Base-by-base conservation (phyloP, 2,113 vertebrate genomes). In the Lathamus discolor region DNA sequence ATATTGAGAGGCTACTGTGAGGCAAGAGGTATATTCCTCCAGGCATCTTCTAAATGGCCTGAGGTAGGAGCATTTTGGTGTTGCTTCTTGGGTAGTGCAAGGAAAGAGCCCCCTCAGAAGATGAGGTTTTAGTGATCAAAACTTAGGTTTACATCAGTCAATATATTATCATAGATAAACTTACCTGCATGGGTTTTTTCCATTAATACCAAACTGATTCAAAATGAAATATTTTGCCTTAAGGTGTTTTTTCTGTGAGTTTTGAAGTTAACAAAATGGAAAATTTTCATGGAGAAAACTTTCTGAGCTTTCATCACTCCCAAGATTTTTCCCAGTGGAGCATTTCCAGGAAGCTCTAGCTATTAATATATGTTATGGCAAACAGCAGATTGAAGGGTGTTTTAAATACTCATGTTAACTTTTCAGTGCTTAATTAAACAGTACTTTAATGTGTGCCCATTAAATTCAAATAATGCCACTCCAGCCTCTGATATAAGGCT, bases 391-490 rank as follows among this genome's bases (percentile, higher is more conserved):
- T 92, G 80, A 92, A 88, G 29, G n/a, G 23, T 52, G 48, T 87
- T 96, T 93, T 83, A 88, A 92, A 74, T 3, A 11, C 16, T 73
- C 25, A 4, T 13, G 31, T 76, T 57, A 49, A 59, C 16, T 73
- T 94, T 88, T 88, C 73, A 92, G 55, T 92, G 63, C 63, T 88
- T 95, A 93, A 88, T 96, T 94, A 97, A 92, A 80, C 59, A 90
- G 28, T 55, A 37, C 54, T 95, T 76, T 62, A 69, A 72, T 57
- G 3, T 67, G 18, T 77, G 46, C 75, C 59, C 51, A 74, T 93
- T 95, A 93, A 94, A 95, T 90, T 67, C 85, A 88, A 95, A 85
- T 94, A 90, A 87, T 77, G 79, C 49, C 51, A 86, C 67, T 85
- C 44, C 25, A 70, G 4, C 13, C 25, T 62, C 35, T 74, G 93